phyloP scores from a whole-genome alignment of 2,888 invertebrate genomes.

The Cryptus viduatorius region DNA sequence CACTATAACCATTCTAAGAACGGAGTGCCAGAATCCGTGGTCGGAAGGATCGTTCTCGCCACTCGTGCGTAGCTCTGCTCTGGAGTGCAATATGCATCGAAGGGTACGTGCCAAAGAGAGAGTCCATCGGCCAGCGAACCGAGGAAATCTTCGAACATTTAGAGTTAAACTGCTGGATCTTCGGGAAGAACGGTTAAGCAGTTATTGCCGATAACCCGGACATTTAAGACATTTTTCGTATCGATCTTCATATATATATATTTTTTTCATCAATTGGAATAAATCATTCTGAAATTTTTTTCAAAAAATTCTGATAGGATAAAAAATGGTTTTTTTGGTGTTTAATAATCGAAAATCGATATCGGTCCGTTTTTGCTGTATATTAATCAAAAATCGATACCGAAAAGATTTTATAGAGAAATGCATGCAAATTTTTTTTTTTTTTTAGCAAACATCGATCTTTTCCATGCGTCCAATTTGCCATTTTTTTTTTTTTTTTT shows the following conservation, averaged over 20 bases:
- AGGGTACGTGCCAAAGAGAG: conserved; percentile 6
- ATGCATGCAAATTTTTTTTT: too few relatives aligned
- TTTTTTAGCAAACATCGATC: not conserved
- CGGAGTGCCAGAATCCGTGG: conserved; percentile 12
- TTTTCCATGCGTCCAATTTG: not conserved
- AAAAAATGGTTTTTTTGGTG: too few relatives aligned
- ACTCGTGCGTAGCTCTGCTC: conserved; percentile 17
- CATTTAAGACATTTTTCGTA: not conserved
- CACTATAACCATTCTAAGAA: conserved; percentile 17
- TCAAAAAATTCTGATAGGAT: too few relatives aligned
- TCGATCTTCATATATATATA: not conserved
- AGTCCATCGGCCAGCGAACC: not conserved
- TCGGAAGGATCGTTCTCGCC: conserved; percentile 24
- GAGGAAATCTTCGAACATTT: not conserved
- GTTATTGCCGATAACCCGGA: not conserved
- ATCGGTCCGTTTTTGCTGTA: too few relatives aligned
- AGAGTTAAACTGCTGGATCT: not conserved
- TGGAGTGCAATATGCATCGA: not conserved
- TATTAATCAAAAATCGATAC: too few relatives aligned
- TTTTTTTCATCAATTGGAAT: too few relatives aligned
- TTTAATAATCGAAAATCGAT: too few relatives aligned
- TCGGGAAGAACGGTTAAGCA: not conserved
- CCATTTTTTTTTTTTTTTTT: not conserved
- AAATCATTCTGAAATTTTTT: too few relatives aligned
- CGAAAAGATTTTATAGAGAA: too few relatives aligned